A percentile compares a stretch with the other conserved stretches of the same genome.
phyloP scores from a whole-genome alignment of 2,113 vertebrate species.

The Mormyrus iriodes region DNA sequence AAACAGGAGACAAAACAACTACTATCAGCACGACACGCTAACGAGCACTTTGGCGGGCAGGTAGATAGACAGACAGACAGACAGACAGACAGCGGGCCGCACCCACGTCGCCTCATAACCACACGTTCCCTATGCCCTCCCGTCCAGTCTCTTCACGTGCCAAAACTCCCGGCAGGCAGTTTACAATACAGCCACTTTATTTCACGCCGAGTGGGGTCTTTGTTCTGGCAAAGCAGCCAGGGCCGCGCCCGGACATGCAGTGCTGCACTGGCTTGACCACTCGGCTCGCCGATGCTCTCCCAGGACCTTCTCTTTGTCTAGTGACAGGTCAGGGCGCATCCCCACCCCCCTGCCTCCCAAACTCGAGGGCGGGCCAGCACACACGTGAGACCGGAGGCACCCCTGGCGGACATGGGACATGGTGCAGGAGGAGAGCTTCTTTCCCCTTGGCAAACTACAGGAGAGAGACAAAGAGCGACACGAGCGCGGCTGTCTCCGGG shows the following conservation, averaged over 20 bases:
- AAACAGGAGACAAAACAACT: not conserved
- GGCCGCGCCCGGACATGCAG: not conserved
- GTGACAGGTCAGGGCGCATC: not conserved
- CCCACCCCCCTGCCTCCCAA: too few relatives aligned
- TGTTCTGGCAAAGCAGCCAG: not conserved
- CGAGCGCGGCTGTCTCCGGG: conserved; percentile 22
- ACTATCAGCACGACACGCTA: not conserved
- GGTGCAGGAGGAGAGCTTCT: not conserved
- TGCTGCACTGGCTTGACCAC: not conserved
- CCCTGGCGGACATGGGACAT: not conserved
- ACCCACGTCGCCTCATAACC: conserved; percentile 1
- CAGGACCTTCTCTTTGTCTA: not conserved
- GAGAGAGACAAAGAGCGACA: conserved; percentile 31
- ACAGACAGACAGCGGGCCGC: not conserved
- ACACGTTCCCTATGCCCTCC: too few relatives aligned
- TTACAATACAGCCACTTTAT: not conserved
- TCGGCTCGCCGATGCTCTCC: not conserved
- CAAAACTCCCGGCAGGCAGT: not conserved
- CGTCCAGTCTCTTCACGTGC: not conserved
- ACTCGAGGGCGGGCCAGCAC: not conserved
- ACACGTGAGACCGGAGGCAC: not conserved
- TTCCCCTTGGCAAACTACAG: not conserved
- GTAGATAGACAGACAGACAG: not conserved
- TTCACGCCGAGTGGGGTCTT: not conserved
- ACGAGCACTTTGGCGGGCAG: not conserved